Base-by-base conservation (phyloP, 92 coral and sea anemone species). In the Palythoa grandis region DNA sequence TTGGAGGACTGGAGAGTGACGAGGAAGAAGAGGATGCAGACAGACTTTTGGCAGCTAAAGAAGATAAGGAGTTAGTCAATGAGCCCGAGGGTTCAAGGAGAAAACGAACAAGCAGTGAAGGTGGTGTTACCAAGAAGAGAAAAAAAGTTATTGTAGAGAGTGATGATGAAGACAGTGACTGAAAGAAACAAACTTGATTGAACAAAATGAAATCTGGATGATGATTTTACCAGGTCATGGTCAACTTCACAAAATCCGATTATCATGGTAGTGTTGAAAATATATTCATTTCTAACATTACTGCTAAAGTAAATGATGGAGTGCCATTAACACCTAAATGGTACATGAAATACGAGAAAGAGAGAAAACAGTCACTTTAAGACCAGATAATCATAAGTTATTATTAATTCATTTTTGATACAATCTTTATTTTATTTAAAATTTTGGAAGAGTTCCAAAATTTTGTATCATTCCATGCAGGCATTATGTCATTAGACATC, bases 101-200 rank as follows among this genome's bases (percentile, higher is more conserved):
- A 83, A 90, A 96, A 69, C 91, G 91, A 82, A 93, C 87, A 67
- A 86, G 88, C 77, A 88, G 87, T 50, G 95, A 94, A 66, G 97
- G 93, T 56, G 94, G 93, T 17, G 87, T 91, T 60, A 77, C 87
- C 53, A 90, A 88, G 52, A 96, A 93, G 69, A 96, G 95, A 86
- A 95, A 91, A 89, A 91, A 93, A 80, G 90, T 89, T 77, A 95
- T 96, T 83, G 95, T 91, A 52, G 99, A 96, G 76, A 96, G 98
- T 79, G 98, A 96, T 82, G 97, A 94, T 14, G 98, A 96, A 56
- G 99, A 96, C 52, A 96, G 99, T 88, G 99, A 96, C 80, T 95
- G 85, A 89, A 20, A 11, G 47, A 48, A 14, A 37, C 19, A 10
- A 82, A 9, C 12, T 70, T 54, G 11, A 5, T 69, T 20, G 40